Conservation (phyloP, 2,797 vertebrate species). For the Sphenodon punctatus region DNA sequence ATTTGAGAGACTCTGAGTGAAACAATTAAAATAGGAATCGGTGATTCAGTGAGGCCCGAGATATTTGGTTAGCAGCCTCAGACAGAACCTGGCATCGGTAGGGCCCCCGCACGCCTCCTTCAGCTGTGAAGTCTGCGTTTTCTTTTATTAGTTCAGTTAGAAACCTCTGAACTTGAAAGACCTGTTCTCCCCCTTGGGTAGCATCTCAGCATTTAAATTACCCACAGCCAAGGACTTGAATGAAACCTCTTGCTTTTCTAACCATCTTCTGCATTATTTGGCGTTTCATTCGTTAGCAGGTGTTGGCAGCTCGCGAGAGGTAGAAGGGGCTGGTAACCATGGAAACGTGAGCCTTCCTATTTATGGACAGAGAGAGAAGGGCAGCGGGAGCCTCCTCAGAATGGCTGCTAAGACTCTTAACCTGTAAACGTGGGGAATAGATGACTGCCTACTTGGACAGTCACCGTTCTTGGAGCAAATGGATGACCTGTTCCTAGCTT, state of each 20-base stretch:
- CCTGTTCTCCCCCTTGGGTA: not conserved
- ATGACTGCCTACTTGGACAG: not conserved
- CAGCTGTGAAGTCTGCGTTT: constrained; percentile 19
- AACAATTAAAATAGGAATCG: constrained; percentile 4
- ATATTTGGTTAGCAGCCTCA: constrained; percentile 21
- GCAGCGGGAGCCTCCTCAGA: constrained; percentile 13
- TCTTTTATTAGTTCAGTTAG: constrained; percentile 33
- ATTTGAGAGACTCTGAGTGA: not conserved
- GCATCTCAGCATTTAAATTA: constrained; percentile 29
- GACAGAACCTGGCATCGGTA: constrained; percentile 19
- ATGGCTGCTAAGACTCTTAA: constrained; percentile 24
- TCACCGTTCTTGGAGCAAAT: not conserved
- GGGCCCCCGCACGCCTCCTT: not conserved
- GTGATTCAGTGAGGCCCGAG: not conserved
- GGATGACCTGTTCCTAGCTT: not conserved
- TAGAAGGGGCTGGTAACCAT: constrained; percentile 24
- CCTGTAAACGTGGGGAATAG: constrained; percentile 38
- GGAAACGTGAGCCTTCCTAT: constrained; percentile 44
- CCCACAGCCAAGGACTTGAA: not conserved
- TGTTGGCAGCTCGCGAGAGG: not conserved
- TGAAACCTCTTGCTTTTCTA: constrained; percentile 9
- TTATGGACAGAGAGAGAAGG: constrained; percentile 25
- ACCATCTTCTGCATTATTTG: constrained; percentile 26
- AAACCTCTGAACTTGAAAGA: constrained; percentile 42
- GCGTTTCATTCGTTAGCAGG: constrained; percentile 40